A percentile compares a stretch with the other conserved stretches of the same genome.
These are phyloP conservation scores for Calliopsis andreniformis DNA, from an alignment of 1,140 invertebrate species.

Conservation along the genomic window DNA sequence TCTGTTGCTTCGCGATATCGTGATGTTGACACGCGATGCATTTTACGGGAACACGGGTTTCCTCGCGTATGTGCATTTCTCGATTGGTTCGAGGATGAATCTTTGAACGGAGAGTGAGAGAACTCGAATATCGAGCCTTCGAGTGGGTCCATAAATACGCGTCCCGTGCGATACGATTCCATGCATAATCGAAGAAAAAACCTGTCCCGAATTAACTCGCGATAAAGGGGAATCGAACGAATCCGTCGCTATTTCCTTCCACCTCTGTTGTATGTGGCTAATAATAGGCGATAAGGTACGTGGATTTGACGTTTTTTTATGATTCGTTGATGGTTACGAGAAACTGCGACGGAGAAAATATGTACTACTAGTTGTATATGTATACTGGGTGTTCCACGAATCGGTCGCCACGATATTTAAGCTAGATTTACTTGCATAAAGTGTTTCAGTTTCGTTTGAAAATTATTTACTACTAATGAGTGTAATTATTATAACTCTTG, in stretches of 20 bases:
- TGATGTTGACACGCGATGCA: conserved; percentile 26
- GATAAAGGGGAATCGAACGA: conserved; percentile 6
- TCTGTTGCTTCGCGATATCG: conserved; percentile 34
- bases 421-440: too few relatives aligned
- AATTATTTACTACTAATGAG: too few relatives aligned
- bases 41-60: conserved; percentile 16
- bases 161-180: conserved; percentile 15
- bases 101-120: not conserved
- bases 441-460: too few relatives aligned
- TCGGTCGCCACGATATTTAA: too few relatives aligned
- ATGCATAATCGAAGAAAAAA: not conserved
- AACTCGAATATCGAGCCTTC: not conserved
- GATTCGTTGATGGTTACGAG: not conserved
- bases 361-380: too few relatives aligned
- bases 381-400: too few relatives aligned
- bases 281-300: not conserved
- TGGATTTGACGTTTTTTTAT: conserved; percentile 7
- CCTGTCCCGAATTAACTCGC: conserved; percentile 8
- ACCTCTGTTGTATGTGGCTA: not conserved
- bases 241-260: not conserved
- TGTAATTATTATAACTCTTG: too few relatives aligned
- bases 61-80: not conserved
- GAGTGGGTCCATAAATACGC: conserved; percentile 18
- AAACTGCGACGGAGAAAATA: too few relatives aligned
- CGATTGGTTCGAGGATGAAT: conserved; percentile 22